Conservation (phyloP, 2,797 vertebrate species). For the Sebastes kiyomatsui region DNA sequence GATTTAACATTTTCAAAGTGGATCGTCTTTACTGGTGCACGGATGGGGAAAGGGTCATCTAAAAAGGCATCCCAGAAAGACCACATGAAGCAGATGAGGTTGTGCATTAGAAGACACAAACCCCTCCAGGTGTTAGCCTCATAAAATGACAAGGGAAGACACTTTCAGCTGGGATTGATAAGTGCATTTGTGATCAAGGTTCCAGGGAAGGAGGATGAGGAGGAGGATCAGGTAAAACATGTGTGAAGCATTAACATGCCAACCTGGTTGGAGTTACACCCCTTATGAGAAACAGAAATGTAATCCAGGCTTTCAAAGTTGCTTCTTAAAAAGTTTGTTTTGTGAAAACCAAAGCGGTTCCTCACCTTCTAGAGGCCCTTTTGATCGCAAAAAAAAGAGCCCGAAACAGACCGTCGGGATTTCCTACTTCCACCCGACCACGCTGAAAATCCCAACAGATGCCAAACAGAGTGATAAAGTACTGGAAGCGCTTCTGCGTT, state of each 20-base stretch:
- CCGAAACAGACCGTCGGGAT: not conserved
- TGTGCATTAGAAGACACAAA: not conserved
- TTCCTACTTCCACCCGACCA: constrained; percentile 17
- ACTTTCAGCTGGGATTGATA: no score
- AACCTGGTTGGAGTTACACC: constrained; percentile 55
- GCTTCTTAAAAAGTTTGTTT: not conserved
- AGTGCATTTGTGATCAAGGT: not conserved
- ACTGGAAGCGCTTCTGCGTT: constrained; percentile 38
- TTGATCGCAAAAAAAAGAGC: not conserved
- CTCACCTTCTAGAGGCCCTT: constrained; percentile 55
- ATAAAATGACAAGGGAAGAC: not conserved
- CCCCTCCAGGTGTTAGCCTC: not conserved
- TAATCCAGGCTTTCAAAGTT: constrained; percentile 36
- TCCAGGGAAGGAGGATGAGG: not conserved
- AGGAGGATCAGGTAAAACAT: constrained; percentile 16
- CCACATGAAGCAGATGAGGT: not conserved
- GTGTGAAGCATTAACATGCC: constrained; percentile 27
- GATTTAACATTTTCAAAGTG: not conserved
- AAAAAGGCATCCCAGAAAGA: not conserved
- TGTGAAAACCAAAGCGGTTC: constrained; percentile 1
- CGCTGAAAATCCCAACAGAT: constrained; percentile 30
- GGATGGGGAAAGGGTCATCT: not conserved
- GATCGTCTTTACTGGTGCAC: not conserved
- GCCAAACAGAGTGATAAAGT: constrained; percentile 39
- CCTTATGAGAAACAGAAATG: constrained; percentile 6